Percentiles rank a stretch among this genome's conserved stretches.
Conservation (phyloP, 1,140 invertebrate species). For the Sipha flava region DNA sequence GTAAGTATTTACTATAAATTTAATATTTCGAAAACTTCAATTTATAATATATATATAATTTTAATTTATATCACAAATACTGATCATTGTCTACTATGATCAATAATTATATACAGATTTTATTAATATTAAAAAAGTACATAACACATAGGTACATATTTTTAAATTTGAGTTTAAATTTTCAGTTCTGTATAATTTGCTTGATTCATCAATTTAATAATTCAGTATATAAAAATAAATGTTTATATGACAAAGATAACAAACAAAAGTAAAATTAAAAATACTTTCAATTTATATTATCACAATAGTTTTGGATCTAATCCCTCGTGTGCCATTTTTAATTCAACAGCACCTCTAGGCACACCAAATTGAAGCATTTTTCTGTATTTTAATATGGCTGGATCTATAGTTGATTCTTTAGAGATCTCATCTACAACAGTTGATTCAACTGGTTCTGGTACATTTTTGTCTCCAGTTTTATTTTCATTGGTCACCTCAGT, state of each 20-base stretch:
- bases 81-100: too few species aligned
- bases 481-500: not conserved
- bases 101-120: too few species aligned
- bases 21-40: too few species aligned
- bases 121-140: too few species aligned
- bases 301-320: constrained; percentile 57
- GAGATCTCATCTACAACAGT: not conserved
- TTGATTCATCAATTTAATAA: too few species aligned
- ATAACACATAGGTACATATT: too few species aligned
- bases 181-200: too few species aligned
- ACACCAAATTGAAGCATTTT: constrained; percentile 85
- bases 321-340: constrained; percentile 74
- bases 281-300: not conserved
- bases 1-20: too few species aligned
- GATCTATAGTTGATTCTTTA: constrained; percentile 40
- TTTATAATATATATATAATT: too few species aligned
- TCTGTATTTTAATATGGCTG: constrained; percentile 66
- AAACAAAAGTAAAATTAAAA: not conserved
- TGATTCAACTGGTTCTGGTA: not conserved
- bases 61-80: too few species aligned
- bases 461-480: not conserved
- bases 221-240: too few species aligned
- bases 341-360: constrained; percentile 63
- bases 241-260: not conserved
- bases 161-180: too few species aligned